Base-by-base conservation (phyloP, 1,140 invertebrate species). In the Megathymus violae region DNA sequence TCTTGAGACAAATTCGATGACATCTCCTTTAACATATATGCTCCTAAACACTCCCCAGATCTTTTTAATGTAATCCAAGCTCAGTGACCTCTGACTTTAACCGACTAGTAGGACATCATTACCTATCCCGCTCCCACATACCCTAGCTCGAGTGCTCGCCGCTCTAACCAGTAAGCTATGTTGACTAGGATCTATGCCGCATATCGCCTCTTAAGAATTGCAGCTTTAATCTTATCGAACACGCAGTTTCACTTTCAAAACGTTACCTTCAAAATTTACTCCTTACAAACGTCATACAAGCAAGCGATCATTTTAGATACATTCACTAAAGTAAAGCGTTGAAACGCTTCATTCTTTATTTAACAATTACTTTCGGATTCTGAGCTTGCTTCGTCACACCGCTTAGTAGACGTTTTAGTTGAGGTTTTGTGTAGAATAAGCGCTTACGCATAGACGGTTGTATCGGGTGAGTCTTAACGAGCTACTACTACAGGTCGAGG, bases 381-480 rank as follows among this genome's bases (percentile, higher is more conserved):
- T 40, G 54, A 72, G 74, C 79, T 79, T 78, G 78, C 77, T 82
- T 80, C 62, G 68, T 76, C 70, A 76, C 69, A 67, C 64, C 64
- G 80, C 82, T 83, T 85, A 47, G 72, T 86, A 84, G 78, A 74
- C 65, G 62, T 67, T 31, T 74, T 72, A 74, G 69, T 72, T 74
- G 62, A 67, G 64, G 71, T 63, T 75, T 76, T 74, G 54, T 41
- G 71, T 83, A 79, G 73, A 77, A 50, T 76, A 73, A 78, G 69
- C 67, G 82, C 77, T 79, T 78, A 64, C 74, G 70, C 74, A 74
- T 69, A 77, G 64, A 59, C 68, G 70, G 62, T 67, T 54, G n/a
- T n/a, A 60, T 62, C 68, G 43, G 16, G 31, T 31, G 25, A 31
- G 17, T 22, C 41, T n/a, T 70, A 77, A 69, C 69, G 68, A 65